Conservation (phyloP, 1,140 invertebrate genomes). For the Scaptomyza pallida region DNA sequence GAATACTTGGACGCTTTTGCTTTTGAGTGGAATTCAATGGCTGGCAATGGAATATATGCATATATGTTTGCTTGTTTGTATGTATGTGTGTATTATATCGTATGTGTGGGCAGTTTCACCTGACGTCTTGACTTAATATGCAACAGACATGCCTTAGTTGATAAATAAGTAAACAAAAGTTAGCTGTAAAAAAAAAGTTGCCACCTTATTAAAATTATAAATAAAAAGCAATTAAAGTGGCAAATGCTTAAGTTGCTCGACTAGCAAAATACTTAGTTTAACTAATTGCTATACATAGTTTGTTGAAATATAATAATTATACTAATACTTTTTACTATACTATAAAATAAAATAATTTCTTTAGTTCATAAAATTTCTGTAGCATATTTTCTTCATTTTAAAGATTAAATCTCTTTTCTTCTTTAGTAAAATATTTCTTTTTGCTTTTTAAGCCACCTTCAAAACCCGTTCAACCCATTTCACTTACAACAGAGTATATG, state of each 20-base stretch:
- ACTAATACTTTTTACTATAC: too few relatives aligned
- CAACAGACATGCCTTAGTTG: conserved; percentile 1
- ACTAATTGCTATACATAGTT: too few relatives aligned
- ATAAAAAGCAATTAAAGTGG: neutral
- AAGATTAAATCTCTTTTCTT: too few relatives aligned
- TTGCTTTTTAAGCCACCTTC: neutral
- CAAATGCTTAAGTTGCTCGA: neutral
- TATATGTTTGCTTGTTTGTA: conserved; percentile 9
- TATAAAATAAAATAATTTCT: too few relatives aligned
- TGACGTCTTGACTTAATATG: conserved; percentile 28
- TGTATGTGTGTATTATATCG: too few relatives aligned
- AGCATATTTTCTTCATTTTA: too few relatives aligned
- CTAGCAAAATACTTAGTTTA: neutral
- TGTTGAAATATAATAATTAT: too few relatives aligned
- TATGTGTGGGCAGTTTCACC: conserved; percentile 44
- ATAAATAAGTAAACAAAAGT: neutral
- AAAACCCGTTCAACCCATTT: neutral
- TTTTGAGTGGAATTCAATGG: conserved; percentile 46
- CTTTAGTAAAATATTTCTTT: too few relatives aligned
- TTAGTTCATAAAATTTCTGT: too few relatives aligned
- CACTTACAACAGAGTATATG: neutral
- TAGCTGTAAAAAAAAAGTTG: neutral
- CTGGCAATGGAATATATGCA: conserved; percentile 6
- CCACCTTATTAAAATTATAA: neutral
- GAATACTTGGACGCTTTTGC: conserved; percentile 19